Base-by-base conservation (phyloP, 2,888 invertebrate species). In the Taenaris catops region DNA sequence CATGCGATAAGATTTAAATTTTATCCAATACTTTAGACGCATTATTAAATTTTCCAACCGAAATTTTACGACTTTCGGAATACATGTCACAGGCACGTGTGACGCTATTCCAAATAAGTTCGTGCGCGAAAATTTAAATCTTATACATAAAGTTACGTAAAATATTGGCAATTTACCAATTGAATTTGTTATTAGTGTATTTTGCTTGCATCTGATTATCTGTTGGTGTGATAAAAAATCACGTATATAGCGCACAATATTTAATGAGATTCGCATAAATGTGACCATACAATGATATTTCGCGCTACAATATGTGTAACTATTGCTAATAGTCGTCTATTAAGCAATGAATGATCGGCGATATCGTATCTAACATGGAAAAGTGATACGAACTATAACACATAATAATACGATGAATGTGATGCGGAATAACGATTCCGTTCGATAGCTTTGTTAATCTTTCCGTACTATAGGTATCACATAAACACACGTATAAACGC, bases 1-100 rank as follows among this genome's bases (percentile, higher is more conserved):
- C 80, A 86, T 81, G 83, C 84, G 63, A 74, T 80, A 83, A 84
- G 76, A 83, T 79, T 79, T 78, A 79, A 80, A 83, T 83, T 71
- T 48, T 69, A 79, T 75, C 73, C 71, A 67, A 57, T 56, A 38
- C 41, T 41, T 38, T 29, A 26, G 31, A 38, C 34, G 14, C 14
- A 14, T 14, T 4, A 14, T 4, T 14, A 14, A 14, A 14, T 3
- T 14, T 14, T 14, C 4, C 3, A 2, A 4, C 2, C 14, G 14
- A 14, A 14, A 14, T 3, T 2, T 14, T 14, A 32, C 40, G 34
- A 43, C 40, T 34, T 36, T 33, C 29, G 19, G 36, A 36, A 36
- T 11, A 25, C 33, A 40, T 33, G 29, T 37, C 26, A 31, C 25
- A 8, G 23, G 29, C 34, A 35, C 17, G 26, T 29, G 34, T 26